These are phyloP conservation scores for Enhydra lutris DNA, from an alignment of 2,113 vertebrate genomes.

Conservation along the genomic window DNA sequence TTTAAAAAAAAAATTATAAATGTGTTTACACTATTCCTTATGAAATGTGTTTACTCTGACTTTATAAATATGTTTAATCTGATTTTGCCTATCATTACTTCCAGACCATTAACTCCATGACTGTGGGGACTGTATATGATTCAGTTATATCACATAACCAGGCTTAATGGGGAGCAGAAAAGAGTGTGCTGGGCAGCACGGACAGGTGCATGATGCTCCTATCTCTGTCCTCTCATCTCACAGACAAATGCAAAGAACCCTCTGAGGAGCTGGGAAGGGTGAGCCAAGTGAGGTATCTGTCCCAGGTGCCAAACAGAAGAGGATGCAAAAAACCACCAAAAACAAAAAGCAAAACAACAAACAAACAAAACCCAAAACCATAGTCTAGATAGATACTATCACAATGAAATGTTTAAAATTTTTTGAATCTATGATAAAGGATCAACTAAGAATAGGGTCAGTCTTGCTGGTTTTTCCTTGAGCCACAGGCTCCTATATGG, in stretches of 20 bases:
- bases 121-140: neutral
- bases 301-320: neutral
- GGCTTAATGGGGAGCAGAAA: neutral
- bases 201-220: too few species aligned
- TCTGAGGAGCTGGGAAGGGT: neutral
- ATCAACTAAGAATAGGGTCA: neutral
- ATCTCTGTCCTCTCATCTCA: neutral
- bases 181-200: fast-evolving
- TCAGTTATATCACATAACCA: neutral
- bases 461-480: neutral
- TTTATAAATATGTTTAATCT: constrained; percentile 49
- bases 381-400: neutral
- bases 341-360: neutral
- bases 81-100: constrained; percentile 52
- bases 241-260: neutral
- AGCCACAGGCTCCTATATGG: neutral
- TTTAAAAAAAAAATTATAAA: neutral
- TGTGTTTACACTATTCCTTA: constrained; percentile 37
- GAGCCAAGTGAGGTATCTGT: neutral
- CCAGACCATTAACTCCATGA: constrained; percentile 41
- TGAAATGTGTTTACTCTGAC: constrained; percentile 48
- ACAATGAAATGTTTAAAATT: neutral
- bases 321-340: fast-evolving
- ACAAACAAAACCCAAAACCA: neutral
- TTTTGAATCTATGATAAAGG: neutral